Evolutionary conservation across 2,113 vertebrate species (phyloP).

Genomic region (Cyprinodon variegatus): DNA sequence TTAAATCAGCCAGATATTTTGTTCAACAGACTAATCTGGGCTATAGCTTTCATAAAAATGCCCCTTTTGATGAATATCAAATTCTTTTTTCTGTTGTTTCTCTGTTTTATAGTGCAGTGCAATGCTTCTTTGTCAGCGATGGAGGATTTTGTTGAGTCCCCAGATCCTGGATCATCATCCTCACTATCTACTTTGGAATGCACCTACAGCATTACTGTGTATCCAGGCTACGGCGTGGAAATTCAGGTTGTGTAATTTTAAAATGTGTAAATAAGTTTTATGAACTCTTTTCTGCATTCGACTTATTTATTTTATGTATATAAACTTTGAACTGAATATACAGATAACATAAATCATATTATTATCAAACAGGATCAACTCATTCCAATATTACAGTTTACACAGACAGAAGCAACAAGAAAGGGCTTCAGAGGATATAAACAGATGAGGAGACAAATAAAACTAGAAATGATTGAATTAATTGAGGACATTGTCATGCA

Average conservation of each 20-base stretch:
- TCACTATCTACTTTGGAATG: conserved; percentile 84
- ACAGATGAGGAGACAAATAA: not conserved
- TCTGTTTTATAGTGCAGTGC: conserved; percentile 82
- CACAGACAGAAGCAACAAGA: not conserved
- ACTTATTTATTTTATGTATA: not conserved
- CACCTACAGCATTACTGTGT: conserved; percentile 90
- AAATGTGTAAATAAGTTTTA: not conserved
- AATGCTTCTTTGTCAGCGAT: conserved; percentile 86
- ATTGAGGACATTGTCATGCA: not conserved
- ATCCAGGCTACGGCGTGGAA: conserved; percentile 89
- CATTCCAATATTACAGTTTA: not conserved
- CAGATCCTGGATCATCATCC: conserved; percentile 78
- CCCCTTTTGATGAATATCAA: not conserved
- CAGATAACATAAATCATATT: not conserved
- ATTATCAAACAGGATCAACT: not conserved
- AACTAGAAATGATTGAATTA: not conserved
- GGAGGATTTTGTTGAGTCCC: conserved; percentile 89
- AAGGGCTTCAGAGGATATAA: not conserved
- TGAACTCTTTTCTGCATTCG: not conserved
- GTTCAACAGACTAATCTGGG: not conserved
- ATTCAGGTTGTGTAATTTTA: conserved; percentile 81
- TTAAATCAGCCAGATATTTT: not conserved
- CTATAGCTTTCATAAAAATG: not conserved
- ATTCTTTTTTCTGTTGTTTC: conserved; percentile 28
- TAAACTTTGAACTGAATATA: not conserved